These are phyloP conservation scores for Parotocinclus haroldoi DNA, from an alignment of 2,797 vertebrate genomes.

Conservation along the genomic window DNA sequence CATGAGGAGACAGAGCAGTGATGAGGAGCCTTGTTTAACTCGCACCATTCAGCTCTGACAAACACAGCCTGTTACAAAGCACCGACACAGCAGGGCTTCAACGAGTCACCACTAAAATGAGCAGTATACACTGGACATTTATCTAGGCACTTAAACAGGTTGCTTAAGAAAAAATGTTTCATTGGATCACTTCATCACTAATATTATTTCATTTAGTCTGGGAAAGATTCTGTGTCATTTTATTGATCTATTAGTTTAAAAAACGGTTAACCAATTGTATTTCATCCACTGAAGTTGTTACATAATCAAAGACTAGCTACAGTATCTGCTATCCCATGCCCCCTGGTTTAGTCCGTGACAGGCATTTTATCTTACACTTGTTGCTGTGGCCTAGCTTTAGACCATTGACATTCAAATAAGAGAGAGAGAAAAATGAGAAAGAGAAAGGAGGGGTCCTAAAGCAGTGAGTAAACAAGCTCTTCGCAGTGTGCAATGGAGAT, in stretches of 20 bases:
- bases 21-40: slow-evolving; percentile 72
- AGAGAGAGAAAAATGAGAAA: slow-evolving; percentile 57
- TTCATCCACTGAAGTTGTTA: not conserved
- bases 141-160: too few species aligned
- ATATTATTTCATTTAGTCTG: too few species aligned
- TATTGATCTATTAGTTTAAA: too few species aligned
- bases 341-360: slow-evolving; percentile 54
- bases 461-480: slow-evolving; percentile 72
- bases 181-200: too few species aligned
- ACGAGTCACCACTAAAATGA: slow-evolving; percentile 55
- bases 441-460: slow-evolving; percentile 53
- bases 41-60: slow-evolving; percentile 73
- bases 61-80: slow-evolving; percentile 70
- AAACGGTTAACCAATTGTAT: not conserved
- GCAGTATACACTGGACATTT: too few species aligned
- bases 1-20: slow-evolving; percentile 49
- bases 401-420: slow-evolving; percentile 76
- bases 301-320: slow-evolving; percentile 9
- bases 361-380: slow-evolving; percentile 75
- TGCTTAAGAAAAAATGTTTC: too few species aligned
- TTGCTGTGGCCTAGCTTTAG: slow-evolving; percentile 62
- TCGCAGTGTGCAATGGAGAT: slow-evolving; percentile 62
- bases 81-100: slow-evolving; percentile 69
- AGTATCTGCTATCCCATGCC: slow-evolving; percentile 14
- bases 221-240: too few species aligned